Evolutionary conservation across 2,888 invertebrate genomes (phyloP).

Genomic region (Drosophila demipolita): DNA sequence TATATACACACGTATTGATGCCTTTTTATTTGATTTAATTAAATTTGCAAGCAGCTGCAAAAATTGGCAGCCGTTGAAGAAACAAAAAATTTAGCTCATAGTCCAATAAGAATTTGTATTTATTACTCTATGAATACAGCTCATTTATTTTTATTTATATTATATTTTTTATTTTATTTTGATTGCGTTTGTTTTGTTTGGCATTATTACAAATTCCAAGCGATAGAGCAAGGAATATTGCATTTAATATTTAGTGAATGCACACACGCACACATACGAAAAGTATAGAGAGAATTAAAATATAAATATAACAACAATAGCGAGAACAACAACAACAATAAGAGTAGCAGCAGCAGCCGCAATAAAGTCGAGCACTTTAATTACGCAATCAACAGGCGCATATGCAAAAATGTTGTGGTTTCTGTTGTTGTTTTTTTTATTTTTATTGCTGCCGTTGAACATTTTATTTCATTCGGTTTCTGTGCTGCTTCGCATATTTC

Average conservation of each 20-base stretch:
- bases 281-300: slow-evolving; percentile 15
- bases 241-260: slow-evolving; percentile 28
- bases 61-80: slow-evolving; percentile 56
- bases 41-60: slow-evolving; percentile 76
- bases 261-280: not conserved
- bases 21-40: slow-evolving; percentile 55
- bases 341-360: slow-evolving; percentile 6
- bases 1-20: slow-evolving; percentile 31
- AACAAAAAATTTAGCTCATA: slow-evolving; percentile 24
- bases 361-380: slow-evolving; percentile 46
- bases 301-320: slow-evolving; percentile 25
- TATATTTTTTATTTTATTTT: slow-evolving; percentile 25
- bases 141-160: slow-evolving; percentile 46
- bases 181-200: slow-evolving; percentile 38
- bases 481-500: slow-evolving; percentile 47
- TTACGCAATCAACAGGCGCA: slow-evolving; percentile 58
- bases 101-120: slow-evolving; percentile 1
- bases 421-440: slow-evolving; percentile 26
- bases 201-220: slow-evolving; percentile 54
- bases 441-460: slow-evolving; percentile 37
- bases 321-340: slow-evolving; percentile 7
- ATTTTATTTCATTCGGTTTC: slow-evolving; percentile 52
- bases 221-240: slow-evolving; percentile 36
- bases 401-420: slow-evolving; percentile 37
- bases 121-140: slow-evolving; percentile 19